phyloP scores from a whole-genome alignment of 2,113 vertebrate species.

The Microcebus lehilahytsara region DNA sequence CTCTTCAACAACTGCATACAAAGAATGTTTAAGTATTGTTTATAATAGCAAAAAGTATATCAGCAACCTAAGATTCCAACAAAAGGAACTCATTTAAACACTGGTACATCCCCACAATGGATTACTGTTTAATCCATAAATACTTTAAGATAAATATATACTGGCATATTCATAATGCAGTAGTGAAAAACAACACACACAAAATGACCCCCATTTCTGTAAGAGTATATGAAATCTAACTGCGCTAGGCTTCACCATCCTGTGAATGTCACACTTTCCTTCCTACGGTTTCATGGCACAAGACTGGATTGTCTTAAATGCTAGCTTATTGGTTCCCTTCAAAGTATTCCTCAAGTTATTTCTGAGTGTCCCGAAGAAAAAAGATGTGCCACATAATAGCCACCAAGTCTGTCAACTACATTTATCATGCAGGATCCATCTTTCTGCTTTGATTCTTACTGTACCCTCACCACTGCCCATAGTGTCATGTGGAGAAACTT shows the following conservation, averaged over 20 bases:
- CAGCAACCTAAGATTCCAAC: not conserved
- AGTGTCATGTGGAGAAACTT: not conserved
- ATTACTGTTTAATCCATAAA: not conserved
- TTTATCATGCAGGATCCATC: not conserved
- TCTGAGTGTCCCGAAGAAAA: not conserved
- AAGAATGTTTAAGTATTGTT: not conserved
- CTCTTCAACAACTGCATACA: not conserved
- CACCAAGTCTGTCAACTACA: not conserved
- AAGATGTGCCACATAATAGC: not conserved
- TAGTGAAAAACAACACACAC: slow-evolving; percentile 37
- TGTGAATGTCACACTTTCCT: not conserved
- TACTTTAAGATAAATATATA: not conserved
- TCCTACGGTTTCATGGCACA: not conserved
- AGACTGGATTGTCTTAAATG: not conserved
- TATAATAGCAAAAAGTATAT: slow-evolving; percentile 27
- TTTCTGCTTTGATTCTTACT: not conserved
- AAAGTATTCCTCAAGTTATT: not conserved
- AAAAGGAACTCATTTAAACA: slow-evolving; percentile 7
- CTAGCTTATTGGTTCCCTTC: not conserved
- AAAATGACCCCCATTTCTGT: not conserved
- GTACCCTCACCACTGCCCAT: not conserved
- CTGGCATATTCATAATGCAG: not conserved
- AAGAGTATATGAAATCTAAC: not conserved
- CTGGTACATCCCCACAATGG: not conserved
- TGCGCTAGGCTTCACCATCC: not conserved